These are phyloP conservation scores for Lepidurus couesii DNA, from an alignment of 1,140 invertebrate species.

Conservation along the genomic window DNA sequence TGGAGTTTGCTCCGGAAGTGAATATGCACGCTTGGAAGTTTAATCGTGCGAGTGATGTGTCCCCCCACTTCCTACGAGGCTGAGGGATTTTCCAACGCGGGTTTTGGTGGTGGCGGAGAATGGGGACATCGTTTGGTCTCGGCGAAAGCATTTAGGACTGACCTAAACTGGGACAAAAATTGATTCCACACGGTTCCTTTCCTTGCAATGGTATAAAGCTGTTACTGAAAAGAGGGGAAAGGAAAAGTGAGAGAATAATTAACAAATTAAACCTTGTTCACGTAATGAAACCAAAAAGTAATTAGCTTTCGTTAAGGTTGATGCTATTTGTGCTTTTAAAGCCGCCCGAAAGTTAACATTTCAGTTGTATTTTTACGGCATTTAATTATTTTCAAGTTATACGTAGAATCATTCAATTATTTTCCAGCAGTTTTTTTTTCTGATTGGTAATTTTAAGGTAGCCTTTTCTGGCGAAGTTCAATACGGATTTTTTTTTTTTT, in stretches of 20 bases:
- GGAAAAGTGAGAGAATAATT: too few species aligned
- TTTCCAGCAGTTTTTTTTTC: neutral
- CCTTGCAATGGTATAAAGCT: neutral
- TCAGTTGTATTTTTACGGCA: too few species aligned
- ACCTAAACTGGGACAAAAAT: neutral
- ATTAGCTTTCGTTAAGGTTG: too few species aligned
- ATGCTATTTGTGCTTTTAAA: too few species aligned
- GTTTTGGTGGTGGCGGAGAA: neutral
- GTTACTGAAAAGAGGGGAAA: neutral
- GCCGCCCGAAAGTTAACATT: too few species aligned
- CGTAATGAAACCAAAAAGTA: too few species aligned
- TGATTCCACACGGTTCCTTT: neutral
- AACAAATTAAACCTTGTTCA: too few species aligned
- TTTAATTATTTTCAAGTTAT: too few species aligned
- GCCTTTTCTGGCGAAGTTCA: neutral
- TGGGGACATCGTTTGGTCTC: neutral
- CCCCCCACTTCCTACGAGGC: neutral
- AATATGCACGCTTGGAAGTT: constrained; percentile 9
- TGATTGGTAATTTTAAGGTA: neutral
- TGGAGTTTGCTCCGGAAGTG: neutral
- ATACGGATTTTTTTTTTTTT: too few species aligned
- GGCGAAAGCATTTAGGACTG: neutral
- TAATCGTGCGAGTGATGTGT: neutral
- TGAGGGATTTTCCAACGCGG: neutral
- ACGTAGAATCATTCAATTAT: neutral